A percentile compares a stretch with the other conserved stretches of the same genome.
These are phyloP conservation scores for Delichon dasypus DNA, from an alignment of 2,797 vertebrate genomes.

Conservation along the genomic window DNA sequence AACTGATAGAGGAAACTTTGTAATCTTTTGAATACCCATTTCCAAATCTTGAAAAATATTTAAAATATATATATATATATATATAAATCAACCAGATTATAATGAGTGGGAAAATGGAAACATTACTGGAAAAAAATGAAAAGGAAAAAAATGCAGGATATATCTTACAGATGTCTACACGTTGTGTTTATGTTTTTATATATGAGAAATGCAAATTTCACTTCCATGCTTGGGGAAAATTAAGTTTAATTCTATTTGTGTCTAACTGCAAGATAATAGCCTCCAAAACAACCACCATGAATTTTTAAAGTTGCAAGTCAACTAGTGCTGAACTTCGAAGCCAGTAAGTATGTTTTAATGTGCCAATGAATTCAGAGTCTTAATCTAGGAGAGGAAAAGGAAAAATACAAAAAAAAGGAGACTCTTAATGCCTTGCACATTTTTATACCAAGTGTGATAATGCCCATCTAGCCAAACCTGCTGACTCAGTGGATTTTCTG, in stretches of 20 bases:
- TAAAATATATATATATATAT: no score
- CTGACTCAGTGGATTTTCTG: background rate
- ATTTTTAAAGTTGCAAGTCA: background rate
- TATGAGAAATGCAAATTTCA: background rate
- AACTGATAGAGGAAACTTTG: background rate
- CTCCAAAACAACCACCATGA: background rate
- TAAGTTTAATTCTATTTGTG: background rate
- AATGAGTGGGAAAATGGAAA: background rate
- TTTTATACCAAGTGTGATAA: background rate
- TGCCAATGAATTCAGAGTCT: background rate
- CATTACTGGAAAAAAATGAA: background rate
- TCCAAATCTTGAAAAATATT: background rate
- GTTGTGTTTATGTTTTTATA: accelerated
- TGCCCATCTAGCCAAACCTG: background rate
- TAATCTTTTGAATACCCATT: background rate
- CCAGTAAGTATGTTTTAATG: background rate
- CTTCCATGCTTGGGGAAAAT: background rate
- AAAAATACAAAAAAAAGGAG: background rate
- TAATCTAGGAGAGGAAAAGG: background rate
- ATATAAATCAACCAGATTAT: background rate
- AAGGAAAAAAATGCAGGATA: background rate
- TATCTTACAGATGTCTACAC: accelerated
- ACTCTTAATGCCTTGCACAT: background rate
- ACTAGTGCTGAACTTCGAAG: background rate
- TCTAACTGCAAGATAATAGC: background rate